These are phyloP conservation scores for Hydrochoerus hydrochaeris DNA, from an alignment of 2,113 vertebrate genomes.

Conservation along the genomic window DNA sequence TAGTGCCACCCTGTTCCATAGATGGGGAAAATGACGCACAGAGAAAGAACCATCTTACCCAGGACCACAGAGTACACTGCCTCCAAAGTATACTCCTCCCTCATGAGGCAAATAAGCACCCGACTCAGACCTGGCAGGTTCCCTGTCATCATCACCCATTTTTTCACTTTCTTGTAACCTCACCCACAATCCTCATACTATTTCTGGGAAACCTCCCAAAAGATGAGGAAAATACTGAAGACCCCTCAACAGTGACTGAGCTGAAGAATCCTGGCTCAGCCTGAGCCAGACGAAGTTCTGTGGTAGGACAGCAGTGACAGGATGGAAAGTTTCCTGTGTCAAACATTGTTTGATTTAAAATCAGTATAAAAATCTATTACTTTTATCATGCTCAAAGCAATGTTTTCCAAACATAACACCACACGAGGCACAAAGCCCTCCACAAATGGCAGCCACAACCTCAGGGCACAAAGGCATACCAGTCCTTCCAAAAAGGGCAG, in stretches of 20 bases:
- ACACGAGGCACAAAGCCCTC: not conserved
- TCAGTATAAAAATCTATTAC: conserved; percentile 72
- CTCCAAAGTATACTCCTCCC: not conserved
- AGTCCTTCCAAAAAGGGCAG: not conserved
- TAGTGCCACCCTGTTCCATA: not conserved
- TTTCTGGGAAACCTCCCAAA: not conserved
- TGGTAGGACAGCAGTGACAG: not conserved
- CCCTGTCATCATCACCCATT: not conserved
- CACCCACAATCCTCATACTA: not conserved
- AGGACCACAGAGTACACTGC: not conserved
- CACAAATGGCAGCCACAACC: fast-evolving
- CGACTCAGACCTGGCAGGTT: not conserved
- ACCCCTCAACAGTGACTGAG: not conserved
- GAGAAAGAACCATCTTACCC: not conserved
- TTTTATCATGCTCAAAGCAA: not conserved
- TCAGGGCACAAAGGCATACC: not conserved
- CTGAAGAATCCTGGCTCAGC: not conserved
- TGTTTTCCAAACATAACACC: not conserved
- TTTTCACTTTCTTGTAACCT: not conserved
- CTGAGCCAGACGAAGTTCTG: not conserved
- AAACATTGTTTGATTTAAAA: conserved; percentile 59
- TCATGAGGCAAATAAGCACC: not conserved
- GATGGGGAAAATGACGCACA: conserved; percentile 18
- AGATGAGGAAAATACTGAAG: not conserved
- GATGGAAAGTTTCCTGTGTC: not conserved